These are phyloP conservation scores for Macrosteles quadrilineatus DNA, from an alignment of 1,140 invertebrate genomes.

Conservation along the genomic window DNA sequence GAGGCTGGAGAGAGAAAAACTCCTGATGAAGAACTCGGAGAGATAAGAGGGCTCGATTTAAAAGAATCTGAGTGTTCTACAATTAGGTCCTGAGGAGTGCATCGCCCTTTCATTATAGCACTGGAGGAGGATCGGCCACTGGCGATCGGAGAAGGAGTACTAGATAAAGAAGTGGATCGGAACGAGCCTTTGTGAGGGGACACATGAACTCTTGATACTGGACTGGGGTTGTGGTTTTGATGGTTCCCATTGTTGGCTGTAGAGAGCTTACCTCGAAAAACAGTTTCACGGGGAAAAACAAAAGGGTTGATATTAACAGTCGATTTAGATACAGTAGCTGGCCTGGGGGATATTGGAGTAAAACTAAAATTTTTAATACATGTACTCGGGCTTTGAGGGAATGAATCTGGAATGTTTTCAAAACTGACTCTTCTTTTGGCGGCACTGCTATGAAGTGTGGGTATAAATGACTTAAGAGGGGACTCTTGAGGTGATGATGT, in stretches of 20 bases:
- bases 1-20: constrained; percentile 17
- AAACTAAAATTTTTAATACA: constrained; percentile 80
- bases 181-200: neutral
- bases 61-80: neutral
- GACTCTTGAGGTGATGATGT: neutral
- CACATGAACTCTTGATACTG: neutral
- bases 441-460: neutral
- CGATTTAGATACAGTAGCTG: constrained; percentile 59
- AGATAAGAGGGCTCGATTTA: neutral
- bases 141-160: neutral
- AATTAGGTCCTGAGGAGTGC: constrained; percentile 1
- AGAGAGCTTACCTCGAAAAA: neutral
- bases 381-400: constrained; percentile 61
- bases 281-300: constrained; percentile 52
- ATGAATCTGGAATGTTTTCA: constrained; percentile 49
- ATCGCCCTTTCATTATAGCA: neutral
- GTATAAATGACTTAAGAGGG: neutral
- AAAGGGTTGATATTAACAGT: constrained; percentile 49
- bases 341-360: constrained; percentile 76
- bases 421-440: constrained; percentile 61
- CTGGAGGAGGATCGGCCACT: neutral
- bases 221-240: neutral
- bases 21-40: neutral
- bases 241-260: neutral
- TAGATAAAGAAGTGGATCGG: neutral